A percentile compares a stretch with the other conserved stretches of the same genome.
phyloP scores from a whole-genome alignment of 2,888 invertebrate genomes.

The Hecatera dysodea region DNA sequence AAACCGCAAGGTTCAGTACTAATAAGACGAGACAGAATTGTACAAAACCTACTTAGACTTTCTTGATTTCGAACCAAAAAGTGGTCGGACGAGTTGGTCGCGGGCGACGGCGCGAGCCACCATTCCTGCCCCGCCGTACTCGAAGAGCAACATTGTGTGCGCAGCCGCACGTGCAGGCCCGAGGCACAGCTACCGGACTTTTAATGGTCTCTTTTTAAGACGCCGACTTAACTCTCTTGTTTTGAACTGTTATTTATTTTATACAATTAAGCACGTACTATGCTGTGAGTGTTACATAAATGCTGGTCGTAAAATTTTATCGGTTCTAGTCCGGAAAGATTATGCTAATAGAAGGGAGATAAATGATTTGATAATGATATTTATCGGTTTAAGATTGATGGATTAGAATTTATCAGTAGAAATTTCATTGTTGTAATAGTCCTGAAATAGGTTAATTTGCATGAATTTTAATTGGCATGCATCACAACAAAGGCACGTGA shows the following conservation, averaged over 20 bases:
- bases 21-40: conserved; percentile 72
- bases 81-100: conserved; percentile 82
- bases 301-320: conserved; percentile 35
- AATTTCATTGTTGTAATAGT: neutral
- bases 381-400: neutral
- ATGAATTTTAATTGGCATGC: neutral
- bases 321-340: conserved; percentile 4
- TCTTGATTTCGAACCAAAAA: conserved; percentile 74
- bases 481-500: neutral
- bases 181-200: conserved; percentile 85
- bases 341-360: conserved; percentile 8
- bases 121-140: conserved; percentile 68
- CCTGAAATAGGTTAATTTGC: neutral
- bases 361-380: conserved; percentile 8
- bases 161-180: conserved; percentile 83
- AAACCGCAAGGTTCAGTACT: conserved; percentile 63
- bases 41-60: conserved; percentile 70
- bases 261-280: conserved; percentile 64
- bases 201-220: conserved; percentile 81
- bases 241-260: conserved; percentile 70
- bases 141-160: conserved; percentile 72
- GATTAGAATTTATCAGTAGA: neutral
- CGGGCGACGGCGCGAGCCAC: conserved; percentile 75
- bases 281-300: conserved; percentile 42
- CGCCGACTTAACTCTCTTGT: conserved; percentile 74